These are phyloP conservation scores for Urophycis tenuis DNA, from an alignment of 2,797 vertebrate species.

Conservation along the genomic window DNA sequence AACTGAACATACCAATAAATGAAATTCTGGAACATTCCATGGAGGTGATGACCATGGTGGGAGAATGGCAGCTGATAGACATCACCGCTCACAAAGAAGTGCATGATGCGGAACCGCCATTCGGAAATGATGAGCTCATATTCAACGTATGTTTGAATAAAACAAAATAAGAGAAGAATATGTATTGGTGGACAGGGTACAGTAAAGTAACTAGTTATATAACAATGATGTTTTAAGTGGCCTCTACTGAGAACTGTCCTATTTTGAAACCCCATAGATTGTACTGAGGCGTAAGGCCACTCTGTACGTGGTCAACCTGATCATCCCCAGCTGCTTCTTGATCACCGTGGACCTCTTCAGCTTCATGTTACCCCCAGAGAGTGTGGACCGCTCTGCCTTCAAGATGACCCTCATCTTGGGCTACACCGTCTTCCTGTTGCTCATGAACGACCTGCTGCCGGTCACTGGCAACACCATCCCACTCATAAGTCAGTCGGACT, in stretches of 20 bases:
- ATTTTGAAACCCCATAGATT: conserved; percentile 45
- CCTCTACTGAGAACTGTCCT: background rate
- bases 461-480: conserved; percentile 63
- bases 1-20: conserved; percentile 21
- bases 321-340: conserved; percentile 73
- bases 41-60: conserved; percentile 56
- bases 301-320: conserved; percentile 67
- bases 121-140: conserved; percentile 28
- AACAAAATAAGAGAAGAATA: background rate
- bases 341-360: conserved; percentile 74
- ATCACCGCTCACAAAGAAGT: conserved; percentile 39
- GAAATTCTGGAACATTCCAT: conserved; percentile 44
- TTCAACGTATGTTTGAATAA: conserved; percentile 47
- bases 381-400: conserved; percentile 63
- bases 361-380: conserved; percentile 71
- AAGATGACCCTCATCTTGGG: conserved; percentile 77
- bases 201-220: background rate
- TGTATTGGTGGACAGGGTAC: background rate
- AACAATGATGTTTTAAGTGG: background rate
- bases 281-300: conserved; percentile 54
- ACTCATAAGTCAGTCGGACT: conserved; percentile 61
- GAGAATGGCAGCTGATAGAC: conserved; percentile 70
- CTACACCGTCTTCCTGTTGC: conserved; percentile 73
- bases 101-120: accelerated
- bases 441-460: conserved; percentile 71